Evolutionary conservation across 2,113 vertebrate species (phyloP).

Genomic region (Carettochelys insculpta): DNA sequence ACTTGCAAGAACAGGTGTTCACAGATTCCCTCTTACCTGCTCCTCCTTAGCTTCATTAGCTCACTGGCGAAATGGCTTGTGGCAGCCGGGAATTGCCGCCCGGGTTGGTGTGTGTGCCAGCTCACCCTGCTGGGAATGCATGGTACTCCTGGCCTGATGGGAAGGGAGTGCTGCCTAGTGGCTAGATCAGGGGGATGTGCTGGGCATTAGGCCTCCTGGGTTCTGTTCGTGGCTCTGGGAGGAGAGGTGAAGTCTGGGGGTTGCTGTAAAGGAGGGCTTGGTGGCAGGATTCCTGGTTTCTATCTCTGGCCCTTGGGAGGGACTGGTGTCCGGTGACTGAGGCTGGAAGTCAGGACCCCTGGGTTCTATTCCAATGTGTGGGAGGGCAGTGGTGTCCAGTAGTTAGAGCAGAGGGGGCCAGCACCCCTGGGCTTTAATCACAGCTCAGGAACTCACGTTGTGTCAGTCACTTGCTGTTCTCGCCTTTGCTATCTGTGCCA

Average conservation of each 20-base stretch:
- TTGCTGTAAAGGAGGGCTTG: neutral
- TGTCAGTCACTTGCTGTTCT: neutral
- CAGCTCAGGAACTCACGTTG: neutral
- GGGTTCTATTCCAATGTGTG: neutral
- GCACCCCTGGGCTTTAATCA: neutral
- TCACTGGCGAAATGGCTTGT: neutral
- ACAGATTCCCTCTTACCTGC: too few species aligned
- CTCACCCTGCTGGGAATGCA: neutral
- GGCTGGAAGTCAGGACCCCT: neutral
- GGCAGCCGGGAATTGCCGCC: neutral
- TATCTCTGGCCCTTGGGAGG: neutral
- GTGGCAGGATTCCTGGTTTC: neutral
- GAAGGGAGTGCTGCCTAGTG: neutral
- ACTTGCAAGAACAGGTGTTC: neutral
- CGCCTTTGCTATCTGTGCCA: neutral
- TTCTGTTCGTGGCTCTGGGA: neutral
- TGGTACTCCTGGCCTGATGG: neutral
- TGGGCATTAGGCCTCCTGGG: neutral
- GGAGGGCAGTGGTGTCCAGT: neutral
- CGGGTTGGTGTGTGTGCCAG: neutral
- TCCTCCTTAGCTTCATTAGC: neutral
- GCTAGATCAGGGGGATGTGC: neutral
- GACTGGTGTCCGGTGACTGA: neutral
- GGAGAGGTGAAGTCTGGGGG: neutral
- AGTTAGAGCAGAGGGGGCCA: neutral